A percentile compares a stretch with the other conserved stretches of the same genome.
Evolutionary conservation across 2,113 vertebrate species (phyloP).

Genomic region (Microcebus tavaratra): DNA sequence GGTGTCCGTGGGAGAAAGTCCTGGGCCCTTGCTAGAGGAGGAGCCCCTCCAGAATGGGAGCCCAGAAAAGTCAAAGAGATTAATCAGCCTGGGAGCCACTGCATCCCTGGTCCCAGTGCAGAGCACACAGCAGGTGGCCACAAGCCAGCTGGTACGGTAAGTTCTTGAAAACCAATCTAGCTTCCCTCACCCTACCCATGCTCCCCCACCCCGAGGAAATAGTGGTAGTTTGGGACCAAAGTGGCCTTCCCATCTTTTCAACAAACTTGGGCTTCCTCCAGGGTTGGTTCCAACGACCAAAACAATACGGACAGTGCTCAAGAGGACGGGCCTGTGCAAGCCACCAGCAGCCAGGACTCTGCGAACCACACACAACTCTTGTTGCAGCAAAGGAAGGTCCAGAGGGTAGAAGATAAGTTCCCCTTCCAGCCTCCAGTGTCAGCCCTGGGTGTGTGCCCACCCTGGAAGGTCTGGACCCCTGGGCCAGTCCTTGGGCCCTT

Average conservation of each 20-base stretch:
- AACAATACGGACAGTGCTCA: neutral
- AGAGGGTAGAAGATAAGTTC: constrained; percentile 50
- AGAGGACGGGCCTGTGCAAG: constrained; percentile 50
- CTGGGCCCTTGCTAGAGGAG: constrained; percentile 52
- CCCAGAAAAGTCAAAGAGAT: constrained; percentile 56
- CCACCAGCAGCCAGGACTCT: constrained; percentile 36
- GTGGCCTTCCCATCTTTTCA: constrained; percentile 30
- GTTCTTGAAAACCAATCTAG: constrained; percentile 39
- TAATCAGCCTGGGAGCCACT: neutral
- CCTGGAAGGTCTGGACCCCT: constrained; percentile 67
- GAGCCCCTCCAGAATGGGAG: constrained; percentile 25
- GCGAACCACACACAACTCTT: neutral
- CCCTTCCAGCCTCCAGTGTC: constrained; percentile 24
- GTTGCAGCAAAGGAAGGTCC: constrained; percentile 45
- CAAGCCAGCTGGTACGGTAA: constrained; percentile 64
- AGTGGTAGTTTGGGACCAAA: neutral
- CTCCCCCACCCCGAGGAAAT: neutral
- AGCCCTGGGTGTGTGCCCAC: constrained; percentile 43
- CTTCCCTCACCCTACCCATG: neutral
- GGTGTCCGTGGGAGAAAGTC: neutral
- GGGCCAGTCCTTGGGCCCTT: constrained; percentile 63
- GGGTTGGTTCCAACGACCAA: constrained; percentile 50
- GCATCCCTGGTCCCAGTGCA: neutral
- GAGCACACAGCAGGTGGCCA: constrained; percentile 41
- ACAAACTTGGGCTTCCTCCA: constrained; percentile 46